Conservation (phyloP, 2,113 vertebrate species). For the Chaetura pelagica region DNA sequence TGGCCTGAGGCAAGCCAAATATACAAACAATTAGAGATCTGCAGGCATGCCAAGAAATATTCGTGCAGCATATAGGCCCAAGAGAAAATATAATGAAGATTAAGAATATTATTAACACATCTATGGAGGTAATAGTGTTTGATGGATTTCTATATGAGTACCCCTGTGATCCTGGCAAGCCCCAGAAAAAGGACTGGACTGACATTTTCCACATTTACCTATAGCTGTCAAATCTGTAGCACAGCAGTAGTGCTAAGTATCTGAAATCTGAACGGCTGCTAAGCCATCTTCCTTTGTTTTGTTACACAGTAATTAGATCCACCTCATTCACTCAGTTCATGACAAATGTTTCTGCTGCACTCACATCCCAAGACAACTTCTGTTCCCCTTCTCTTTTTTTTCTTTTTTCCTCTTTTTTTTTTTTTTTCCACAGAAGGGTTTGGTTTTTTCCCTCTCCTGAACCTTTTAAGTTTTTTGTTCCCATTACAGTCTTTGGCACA, state of each 20-base stretch:
- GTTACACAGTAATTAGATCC: neutral
- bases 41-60: constrained; percentile 43
- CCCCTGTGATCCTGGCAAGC: neutral
- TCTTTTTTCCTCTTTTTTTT: no score
- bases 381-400: neutral
- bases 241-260: neutral
- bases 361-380: neutral
- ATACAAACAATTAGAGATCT: constrained; percentile 36
- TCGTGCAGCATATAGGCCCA: neutral
- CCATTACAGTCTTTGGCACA: neutral
- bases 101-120: constrained; percentile 27
- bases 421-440: neutral
- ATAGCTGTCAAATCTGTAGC: neutral
- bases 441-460: accelerated
- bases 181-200: neutral
- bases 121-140: neutral
- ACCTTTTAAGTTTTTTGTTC: neutral
- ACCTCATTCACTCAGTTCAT: neutral
- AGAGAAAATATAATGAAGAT: constrained; percentile 52
- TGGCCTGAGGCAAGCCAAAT: constrained; percentile 32
- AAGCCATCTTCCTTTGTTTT: neutral
- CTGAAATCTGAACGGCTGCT: neutral
- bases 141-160: neutral
- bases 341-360: neutral
- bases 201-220: neutral